A percentile compares a stretch with the other conserved stretches of the same genome.
Evolutionary conservation across 1,140 invertebrate genomes (phyloP).

Genomic region (Diorhabda sublineata): DNA sequence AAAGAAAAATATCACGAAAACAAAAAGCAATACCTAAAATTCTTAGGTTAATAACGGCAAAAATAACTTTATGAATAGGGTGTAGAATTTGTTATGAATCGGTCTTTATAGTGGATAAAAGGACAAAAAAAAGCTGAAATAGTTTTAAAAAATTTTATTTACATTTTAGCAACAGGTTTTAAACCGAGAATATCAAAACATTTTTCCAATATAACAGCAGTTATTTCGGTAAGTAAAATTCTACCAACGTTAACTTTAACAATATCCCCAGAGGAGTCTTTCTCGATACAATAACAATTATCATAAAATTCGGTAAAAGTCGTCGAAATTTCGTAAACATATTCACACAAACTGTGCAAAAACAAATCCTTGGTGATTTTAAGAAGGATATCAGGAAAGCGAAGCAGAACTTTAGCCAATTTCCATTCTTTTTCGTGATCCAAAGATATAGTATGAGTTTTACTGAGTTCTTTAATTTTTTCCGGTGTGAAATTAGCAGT

Average conservation of each 20-base stretch:
- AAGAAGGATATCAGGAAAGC: constrained; percentile 84
- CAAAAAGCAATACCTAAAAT: too few relatives aligned
- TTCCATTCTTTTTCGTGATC: constrained; percentile 94
- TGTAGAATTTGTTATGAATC: too few relatives aligned
- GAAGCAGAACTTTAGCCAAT: constrained; percentile 80
- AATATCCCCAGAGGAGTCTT: constrained; percentile 74
- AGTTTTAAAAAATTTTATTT: constrained; percentile 38
- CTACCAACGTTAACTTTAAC: constrained; percentile 81
- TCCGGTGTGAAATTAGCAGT: constrained; percentile 64
- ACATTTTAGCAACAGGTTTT: constrained; percentile 91
- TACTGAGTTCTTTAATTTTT: constrained; percentile 54
- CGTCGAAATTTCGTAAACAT: constrained; percentile 90
- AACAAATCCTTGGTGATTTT: constrained; percentile 81
- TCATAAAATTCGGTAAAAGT: constrained; percentile 97
- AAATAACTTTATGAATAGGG: too few relatives aligned
- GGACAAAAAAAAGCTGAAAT: not conserved
- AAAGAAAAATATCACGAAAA: too few relatives aligned
- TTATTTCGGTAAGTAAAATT: constrained; percentile 88
- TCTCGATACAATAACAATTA: constrained; percentile 95
- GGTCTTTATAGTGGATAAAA: too few relatives aligned
- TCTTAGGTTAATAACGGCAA: too few relatives aligned
- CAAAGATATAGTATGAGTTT: constrained; percentile 61
- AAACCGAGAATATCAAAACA: constrained; percentile 90
- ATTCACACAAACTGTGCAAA: constrained; percentile 91
- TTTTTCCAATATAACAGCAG: constrained; percentile 79